phyloP scores from a whole-genome alignment of 2,113 vertebrate genomes.

The Noturus placidus region DNA sequence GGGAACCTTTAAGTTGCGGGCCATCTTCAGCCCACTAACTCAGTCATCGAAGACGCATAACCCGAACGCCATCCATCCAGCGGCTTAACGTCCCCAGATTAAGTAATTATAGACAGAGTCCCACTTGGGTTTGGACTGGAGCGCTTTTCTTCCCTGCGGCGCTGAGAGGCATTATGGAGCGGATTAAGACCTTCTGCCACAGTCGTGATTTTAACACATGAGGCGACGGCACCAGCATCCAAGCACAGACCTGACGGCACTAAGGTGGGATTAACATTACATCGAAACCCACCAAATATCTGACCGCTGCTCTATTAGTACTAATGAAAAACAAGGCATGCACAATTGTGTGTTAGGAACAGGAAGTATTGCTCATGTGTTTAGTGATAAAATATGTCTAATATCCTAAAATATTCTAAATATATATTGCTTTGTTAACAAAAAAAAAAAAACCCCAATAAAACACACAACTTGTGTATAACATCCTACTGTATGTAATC shows the following conservation, averaged over 20 bases:
- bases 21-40: constrained; percentile 38
- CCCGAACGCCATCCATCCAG: not conserved
- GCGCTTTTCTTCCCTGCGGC: constrained; percentile 7
- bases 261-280: not conserved
- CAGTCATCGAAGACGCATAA: not conserved
- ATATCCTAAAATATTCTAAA: not conserved
- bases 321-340: not conserved
- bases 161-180: constrained; percentile 25
- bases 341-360: not conserved
- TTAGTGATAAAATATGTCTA: not conserved
- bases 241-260: not conserved
- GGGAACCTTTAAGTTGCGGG: constrained; percentile 63
- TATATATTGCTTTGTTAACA: constrained; percentile 34
- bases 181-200: constrained; percentile 50
- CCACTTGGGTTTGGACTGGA: constrained; percentile 48
- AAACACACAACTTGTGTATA: not conserved
- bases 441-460: not conserved
- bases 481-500: not conserved
- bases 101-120: constrained; percentile 50
- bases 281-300: not conserved
- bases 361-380: constrained; percentile 21
- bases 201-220: constrained; percentile 10
- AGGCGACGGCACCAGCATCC: not conserved
- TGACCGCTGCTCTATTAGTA: not conserved
- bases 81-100: constrained; percentile 42